Conservation (phyloP, 2,888 invertebrate genomes). For the Leistus spinibarbis region DNA sequence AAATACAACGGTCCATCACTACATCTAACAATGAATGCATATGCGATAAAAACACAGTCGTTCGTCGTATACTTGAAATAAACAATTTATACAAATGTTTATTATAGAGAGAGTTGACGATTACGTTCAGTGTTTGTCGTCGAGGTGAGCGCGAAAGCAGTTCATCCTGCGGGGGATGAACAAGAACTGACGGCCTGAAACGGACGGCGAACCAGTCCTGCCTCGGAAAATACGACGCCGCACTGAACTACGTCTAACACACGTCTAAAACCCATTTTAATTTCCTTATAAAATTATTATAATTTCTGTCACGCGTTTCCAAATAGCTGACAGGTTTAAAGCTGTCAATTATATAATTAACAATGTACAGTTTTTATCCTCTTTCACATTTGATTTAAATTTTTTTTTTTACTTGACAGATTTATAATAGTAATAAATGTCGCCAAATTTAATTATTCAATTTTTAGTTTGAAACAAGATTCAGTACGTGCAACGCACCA, state of each 20-base stretch:
- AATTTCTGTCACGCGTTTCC: not conserved
- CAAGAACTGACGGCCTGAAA: not conserved
- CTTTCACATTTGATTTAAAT: not conserved
- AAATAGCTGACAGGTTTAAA: not conserved
- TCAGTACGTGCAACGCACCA: no score
- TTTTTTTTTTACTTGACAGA: no score
- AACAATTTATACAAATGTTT: no score
- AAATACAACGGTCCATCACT: not conserved
- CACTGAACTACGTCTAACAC: not conserved
- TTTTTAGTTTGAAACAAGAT: no score
- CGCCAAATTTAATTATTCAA: no score
- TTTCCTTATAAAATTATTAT: not conserved
- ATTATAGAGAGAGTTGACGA: no score
- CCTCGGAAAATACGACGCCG: not conserved
- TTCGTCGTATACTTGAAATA: not conserved
- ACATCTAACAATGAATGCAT: not conserved
- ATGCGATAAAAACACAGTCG: not conserved
- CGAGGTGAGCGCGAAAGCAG: not conserved
- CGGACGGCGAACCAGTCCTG: not conserved
- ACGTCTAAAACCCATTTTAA: not conserved
- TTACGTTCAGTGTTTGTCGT: not conserved
- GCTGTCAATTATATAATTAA: not conserved
- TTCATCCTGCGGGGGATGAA: not conserved
- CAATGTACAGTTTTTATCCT: not conserved
- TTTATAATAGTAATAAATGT: no score